A percentile compares a stretch with the other conserved stretches of the same genome.
Evolutionary conservation across 2,888 invertebrate genomes (phyloP).

Genomic region (Oscheius sp.): DNA sequence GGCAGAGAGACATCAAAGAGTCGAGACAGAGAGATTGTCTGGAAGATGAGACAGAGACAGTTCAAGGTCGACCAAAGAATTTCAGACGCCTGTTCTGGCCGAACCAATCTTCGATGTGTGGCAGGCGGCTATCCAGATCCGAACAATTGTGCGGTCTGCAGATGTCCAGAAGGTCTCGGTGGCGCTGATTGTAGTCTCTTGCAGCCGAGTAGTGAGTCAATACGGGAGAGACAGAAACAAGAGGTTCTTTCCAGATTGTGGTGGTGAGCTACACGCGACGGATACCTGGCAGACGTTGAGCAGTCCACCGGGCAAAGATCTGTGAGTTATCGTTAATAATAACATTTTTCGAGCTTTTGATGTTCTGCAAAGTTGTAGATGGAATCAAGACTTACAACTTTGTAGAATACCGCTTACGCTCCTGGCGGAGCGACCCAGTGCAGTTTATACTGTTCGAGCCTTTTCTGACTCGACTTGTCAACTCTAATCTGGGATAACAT

Average conservation of each 20-base stretch:
- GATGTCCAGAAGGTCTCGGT: constrained; percentile 72
- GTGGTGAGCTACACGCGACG: constrained; percentile 67
- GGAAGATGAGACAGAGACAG: background rate
- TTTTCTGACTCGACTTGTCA: too few relatives aligned
- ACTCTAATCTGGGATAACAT: too few relatives aligned
- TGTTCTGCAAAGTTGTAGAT: too few relatives aligned
- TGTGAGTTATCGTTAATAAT: constrained; percentile 26
- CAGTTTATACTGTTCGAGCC: too few relatives aligned
- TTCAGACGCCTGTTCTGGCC: constrained; percentile 62
- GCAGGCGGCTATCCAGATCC: constrained; percentile 72
- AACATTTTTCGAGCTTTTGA: too few relatives aligned
- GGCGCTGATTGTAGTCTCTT: constrained; percentile 69
- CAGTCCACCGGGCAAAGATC: constrained; percentile 66
- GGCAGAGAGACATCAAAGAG: constrained; percentile 18
- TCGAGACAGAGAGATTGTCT: constrained; percentile 1
- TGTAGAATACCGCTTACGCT: too few relatives aligned
- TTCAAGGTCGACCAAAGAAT: background rate
- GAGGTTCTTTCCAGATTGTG: constrained; percentile 60
- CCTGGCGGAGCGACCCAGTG: too few relatives aligned
- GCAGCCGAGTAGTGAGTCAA: constrained; percentile 66
- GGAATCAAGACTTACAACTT: too few relatives aligned
- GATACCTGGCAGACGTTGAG: constrained; percentile 72
- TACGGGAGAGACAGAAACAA: background rate
- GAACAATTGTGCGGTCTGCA: constrained; percentile 68
- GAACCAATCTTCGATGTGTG: constrained; percentile 62